Conservation (phyloP, 2,888 invertebrate genomes). For the Tenthredo distinguenda region DNA sequence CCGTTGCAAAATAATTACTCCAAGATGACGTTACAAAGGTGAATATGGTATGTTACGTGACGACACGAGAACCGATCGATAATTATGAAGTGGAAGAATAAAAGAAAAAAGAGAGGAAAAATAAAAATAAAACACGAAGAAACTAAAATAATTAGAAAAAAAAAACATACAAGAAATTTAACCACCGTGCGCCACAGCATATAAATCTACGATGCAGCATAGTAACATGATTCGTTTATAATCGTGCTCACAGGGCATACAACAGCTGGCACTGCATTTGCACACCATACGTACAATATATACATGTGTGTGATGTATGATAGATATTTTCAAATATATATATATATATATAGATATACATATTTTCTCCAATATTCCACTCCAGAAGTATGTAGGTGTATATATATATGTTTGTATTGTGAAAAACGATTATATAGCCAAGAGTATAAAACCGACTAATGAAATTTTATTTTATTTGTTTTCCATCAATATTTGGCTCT, state of each 20-base stretch:
- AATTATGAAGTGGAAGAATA: conserved; percentile 4
- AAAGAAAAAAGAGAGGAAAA: not conserved
- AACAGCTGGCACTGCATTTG: conserved; percentile 75
- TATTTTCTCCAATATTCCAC: not conserved
- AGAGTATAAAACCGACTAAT: not conserved
- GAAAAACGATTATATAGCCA: not conserved
- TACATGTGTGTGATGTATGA: not conserved
- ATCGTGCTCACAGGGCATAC: conserved; percentile 74
- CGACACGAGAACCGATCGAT: conserved; percentile 14
- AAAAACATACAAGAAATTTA: conserved; percentile 1
- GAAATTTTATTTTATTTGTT: not conserved
- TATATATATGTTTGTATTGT: not conserved
- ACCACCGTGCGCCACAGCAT: conserved; percentile 48
- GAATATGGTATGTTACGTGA: conserved; percentile 3
- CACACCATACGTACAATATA: conserved; percentile 57
- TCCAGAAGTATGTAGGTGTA: not conserved
- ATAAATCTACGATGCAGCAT: conserved; percentile 51
- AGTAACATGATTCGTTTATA: conserved; percentile 55
- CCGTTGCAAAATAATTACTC: conserved; percentile 22
- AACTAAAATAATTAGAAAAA: not conserved
- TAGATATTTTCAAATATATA: not conserved
- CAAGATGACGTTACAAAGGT: conserved; percentile 4
- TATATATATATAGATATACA: not conserved
- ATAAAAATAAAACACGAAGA: not conserved
- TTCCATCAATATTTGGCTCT: not conserved